phyloP scores from a whole-genome alignment of 2,113 vertebrate species.

The Seriola rivoliana region DNA sequence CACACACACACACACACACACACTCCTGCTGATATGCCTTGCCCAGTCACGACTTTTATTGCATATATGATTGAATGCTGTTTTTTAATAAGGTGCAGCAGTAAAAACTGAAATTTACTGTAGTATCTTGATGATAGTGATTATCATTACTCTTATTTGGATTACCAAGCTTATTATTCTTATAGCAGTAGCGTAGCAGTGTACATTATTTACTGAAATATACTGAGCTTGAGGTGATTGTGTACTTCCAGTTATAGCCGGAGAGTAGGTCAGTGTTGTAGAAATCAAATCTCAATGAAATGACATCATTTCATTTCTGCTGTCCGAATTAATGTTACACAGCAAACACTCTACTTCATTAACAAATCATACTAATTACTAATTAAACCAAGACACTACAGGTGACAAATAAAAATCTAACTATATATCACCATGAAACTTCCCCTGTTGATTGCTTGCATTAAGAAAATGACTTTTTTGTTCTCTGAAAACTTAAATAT shows the following conservation, averaged over 20 bases:
- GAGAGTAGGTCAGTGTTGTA: background rate
- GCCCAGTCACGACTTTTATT: slow-evolving; percentile 51
- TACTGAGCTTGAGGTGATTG: background rate
- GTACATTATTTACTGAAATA: background rate
- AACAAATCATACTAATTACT: slow-evolving; percentile 26
- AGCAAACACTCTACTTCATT: too few relatives aligned
- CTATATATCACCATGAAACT: too few relatives aligned
- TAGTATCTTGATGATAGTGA: background rate
- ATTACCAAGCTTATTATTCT: background rate
- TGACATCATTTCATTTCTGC: background rate
- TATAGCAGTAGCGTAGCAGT: background rate
- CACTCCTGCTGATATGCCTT: slow-evolving; percentile 1
- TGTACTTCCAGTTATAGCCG: background rate
- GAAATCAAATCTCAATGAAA: slow-evolving; percentile 3
- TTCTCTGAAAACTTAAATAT: too few relatives aligned
- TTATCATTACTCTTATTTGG: background rate
- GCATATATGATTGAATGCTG: slow-evolving; percentile 16
- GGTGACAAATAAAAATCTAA: too few relatives aligned
- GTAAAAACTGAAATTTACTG: background rate
- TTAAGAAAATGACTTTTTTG: too few relatives aligned
- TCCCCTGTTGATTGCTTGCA: too few relatives aligned
- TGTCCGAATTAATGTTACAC: background rate
- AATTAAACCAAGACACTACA: background rate
- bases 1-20: slow-evolving; percentile 17
- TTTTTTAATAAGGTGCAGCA: slow-evolving; percentile 21